phyloP scores from a whole-genome alignment of 2,113 vertebrate genomes.

The Baryphthengus martii region DNA sequence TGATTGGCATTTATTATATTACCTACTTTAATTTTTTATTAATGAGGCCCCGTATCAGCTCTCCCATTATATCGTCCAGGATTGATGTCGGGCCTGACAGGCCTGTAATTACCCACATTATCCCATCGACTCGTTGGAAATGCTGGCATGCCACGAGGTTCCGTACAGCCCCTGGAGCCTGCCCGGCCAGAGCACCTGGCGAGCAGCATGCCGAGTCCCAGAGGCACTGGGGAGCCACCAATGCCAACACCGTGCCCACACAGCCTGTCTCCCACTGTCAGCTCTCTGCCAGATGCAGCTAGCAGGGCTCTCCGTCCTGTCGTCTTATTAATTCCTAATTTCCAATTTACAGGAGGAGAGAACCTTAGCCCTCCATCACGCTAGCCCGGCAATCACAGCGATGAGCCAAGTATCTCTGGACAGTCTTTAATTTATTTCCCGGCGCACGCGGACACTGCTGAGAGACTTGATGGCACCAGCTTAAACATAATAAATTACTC shows the following conservation, averaged over 20 bases:
- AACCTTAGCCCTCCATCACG: constrained; percentile 70
- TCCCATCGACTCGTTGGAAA: neutral
- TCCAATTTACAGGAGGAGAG: constrained; percentile 75
- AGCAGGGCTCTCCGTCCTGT: constrained; percentile 35
- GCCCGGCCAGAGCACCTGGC: accelerated
- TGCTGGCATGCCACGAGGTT: accelerated
- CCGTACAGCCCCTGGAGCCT: neutral
- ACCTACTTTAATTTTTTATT: neutral
- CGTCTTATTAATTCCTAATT: constrained; percentile 77
- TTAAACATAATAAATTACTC: constrained; percentile 81
- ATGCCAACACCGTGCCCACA: neutral
- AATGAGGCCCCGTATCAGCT: neutral
- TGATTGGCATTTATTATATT: neutral
- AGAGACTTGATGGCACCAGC: constrained; percentile 77
- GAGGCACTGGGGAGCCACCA: neutral
- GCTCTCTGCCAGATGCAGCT: neutral
- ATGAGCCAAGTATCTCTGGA: constrained; percentile 74
- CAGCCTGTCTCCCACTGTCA: neutral
- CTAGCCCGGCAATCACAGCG: constrained; percentile 75
- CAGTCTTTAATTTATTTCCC: constrained; percentile 81
- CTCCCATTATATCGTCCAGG: neutral
- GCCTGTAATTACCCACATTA: neutral
- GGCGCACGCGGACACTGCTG: constrained; percentile 64
- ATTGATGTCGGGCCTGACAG: neutral
- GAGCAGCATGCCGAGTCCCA: accelerated